phyloP scores from a whole-genome alignment of 1,140 invertebrate species.

The Notospermus geniculatus region DNA sequence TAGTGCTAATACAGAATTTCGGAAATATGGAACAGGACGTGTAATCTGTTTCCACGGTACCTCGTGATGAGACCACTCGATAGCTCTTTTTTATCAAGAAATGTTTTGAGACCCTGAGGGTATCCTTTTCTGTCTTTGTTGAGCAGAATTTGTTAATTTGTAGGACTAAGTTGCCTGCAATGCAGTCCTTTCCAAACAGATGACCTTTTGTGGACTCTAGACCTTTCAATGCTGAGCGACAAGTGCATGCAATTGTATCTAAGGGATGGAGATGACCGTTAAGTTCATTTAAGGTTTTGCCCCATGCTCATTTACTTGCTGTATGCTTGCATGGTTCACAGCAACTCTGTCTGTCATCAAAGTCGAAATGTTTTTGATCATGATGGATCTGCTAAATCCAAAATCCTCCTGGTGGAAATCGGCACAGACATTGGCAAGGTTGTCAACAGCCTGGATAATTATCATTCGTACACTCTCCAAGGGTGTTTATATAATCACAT shows the following conservation, averaged over 20 bases:
- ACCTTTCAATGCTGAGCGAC: background rate
- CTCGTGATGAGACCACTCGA: background rate
- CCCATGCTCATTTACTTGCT: too few species aligned
- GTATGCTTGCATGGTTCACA: constrained; percentile 5
- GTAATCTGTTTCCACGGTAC: too few species aligned
- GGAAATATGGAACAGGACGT: too few species aligned
- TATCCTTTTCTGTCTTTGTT: background rate
- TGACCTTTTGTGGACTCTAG: background rate
- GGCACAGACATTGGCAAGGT: too few species aligned
- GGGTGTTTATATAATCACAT: too few species aligned
- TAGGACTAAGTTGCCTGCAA: background rate
- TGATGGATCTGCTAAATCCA: too few species aligned
- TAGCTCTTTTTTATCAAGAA: background rate
- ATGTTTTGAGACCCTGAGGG: background rate
- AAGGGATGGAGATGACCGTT: background rate
- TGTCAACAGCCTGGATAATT: too few species aligned
- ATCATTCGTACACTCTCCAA: too few species aligned
- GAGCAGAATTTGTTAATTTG: constrained; percentile 1
- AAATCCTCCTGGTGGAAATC: too few species aligned
- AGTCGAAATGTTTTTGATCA: background rate
- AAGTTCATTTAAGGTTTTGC: too few species aligned
- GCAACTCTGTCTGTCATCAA: background rate
- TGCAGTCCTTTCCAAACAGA: background rate
- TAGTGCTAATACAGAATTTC: too few species aligned
- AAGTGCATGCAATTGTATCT: background rate